Evolutionary conservation across 2,113 vertebrate genomes (phyloP).

Genomic region (Sphaerodactylus townsendi): DNA sequence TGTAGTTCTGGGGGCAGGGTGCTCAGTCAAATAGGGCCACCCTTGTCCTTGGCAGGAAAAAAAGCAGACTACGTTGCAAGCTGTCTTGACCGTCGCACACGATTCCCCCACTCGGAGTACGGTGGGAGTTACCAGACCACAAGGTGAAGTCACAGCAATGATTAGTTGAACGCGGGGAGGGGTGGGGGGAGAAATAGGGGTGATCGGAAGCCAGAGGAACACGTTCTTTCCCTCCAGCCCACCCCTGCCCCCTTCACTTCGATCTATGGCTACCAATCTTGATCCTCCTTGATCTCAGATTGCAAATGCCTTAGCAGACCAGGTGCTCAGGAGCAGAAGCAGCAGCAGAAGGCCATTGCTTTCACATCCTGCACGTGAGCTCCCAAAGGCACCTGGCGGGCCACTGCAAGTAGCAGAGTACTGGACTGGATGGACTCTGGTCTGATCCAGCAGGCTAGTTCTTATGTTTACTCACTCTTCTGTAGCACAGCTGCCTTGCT

Average conservation of each 20-base stretch:
- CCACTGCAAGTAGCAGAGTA: too few relatives aligned
- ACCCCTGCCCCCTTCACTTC: neutral
- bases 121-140: neutral
- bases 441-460: too few relatives aligned
- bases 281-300: too few relatives aligned
- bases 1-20: neutral
- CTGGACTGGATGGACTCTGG: too few relatives aligned
- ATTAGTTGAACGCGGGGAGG: neutral
- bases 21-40: neutral
- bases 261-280: too few relatives aligned
- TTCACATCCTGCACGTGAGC: too few relatives aligned
- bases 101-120: neutral
- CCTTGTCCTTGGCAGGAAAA: neutral
- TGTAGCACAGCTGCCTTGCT: constrained; percentile 96
- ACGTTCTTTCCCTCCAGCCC: neutral
- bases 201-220: neutral
- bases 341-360: too few relatives aligned
- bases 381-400: too few relatives aligned
- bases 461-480: constrained; percentile 98
- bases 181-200: neutral
- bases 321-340: too few relatives aligned
- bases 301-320: too few relatives aligned
- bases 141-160: neutral
- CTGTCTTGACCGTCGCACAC: neutral
- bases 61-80: too few relatives aligned